phyloP scores from a whole-genome alignment of 2,888 invertebrate species.

The Chorisops tibialis region DNA sequence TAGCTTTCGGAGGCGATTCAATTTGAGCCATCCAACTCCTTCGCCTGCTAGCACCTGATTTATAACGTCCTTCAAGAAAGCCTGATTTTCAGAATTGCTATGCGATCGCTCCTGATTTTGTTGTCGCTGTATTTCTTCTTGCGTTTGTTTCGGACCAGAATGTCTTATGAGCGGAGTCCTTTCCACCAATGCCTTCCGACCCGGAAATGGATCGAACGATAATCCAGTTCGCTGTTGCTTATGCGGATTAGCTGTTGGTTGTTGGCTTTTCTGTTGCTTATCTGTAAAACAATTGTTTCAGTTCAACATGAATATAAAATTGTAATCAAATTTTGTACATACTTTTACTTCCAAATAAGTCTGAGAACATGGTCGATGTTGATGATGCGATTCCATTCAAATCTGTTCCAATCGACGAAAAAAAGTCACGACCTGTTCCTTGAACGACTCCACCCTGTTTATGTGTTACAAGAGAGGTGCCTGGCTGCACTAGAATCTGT shows the following conservation, averaged over 20 bases:
- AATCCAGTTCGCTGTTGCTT: conserved; percentile 52
- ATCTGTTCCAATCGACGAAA: conserved; percentile 88
- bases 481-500: conserved; percentile 29
- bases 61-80: conserved; percentile 84
- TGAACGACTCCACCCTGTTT: conserved; percentile 53
- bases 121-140: conserved; percentile 65
- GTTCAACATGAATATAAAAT: neutral
- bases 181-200: conserved; percentile 81
- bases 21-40: conserved; percentile 89
- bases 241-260: conserved; percentile 45
- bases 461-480: conserved; percentile 47
- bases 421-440: conserved; percentile 73
- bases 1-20: conserved; percentile 86
- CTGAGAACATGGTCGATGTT: conserved; percentile 91
- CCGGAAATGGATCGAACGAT: conserved; percentile 73
- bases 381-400: conserved; percentile 90
- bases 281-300: neutral
- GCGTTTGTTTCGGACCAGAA: conserved; percentile 63
- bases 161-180: conserved; percentile 86
- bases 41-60: conserved; percentile 50
- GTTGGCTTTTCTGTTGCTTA: conserved; percentile 40
- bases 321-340: conserved; percentile 33
- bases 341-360: conserved; percentile 80
- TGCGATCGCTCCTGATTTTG: conserved; percentile 69
- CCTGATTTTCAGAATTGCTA: conserved; percentile 86